These are phyloP conservation scores for Tympanuchus pallidicinctus DNA, from an alignment of 2,113 vertebrate species.

Conservation along the genomic window DNA sequence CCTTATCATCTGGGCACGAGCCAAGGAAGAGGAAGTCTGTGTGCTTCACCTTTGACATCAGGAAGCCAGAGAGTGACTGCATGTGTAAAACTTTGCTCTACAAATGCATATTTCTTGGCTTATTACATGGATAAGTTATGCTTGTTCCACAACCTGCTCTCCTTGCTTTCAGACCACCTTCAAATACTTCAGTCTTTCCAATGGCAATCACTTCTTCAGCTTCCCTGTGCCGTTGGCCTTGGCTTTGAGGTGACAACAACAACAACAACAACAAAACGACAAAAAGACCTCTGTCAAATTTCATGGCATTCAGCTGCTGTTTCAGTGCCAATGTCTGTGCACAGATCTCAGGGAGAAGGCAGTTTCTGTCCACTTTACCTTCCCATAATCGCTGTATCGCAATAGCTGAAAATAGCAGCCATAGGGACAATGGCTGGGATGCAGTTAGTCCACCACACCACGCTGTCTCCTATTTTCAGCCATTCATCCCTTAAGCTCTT, in stretches of 20 bases:
- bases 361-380: not conserved
- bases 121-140: not conserved
- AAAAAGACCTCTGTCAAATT: not conserved
- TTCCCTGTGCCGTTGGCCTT: not conserved
- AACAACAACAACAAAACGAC: not conserved
- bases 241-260: not conserved
- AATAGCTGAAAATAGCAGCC: not conserved
- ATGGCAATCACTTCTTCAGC: not conserved
- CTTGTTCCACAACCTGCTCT: not conserved
- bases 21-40: accelerated
- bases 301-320: not conserved
- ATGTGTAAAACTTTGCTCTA: not conserved
- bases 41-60: not conserved
- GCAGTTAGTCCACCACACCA: not conserved
- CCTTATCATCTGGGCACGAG: not conserved
- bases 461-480: slow-evolving; percentile 12
- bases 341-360: not conserved
- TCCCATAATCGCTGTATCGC: not conserved
- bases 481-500: slow-evolving; percentile 29
- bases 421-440: not conserved
- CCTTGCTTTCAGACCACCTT: not conserved
- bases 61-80: not conserved
- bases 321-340: not conserved
- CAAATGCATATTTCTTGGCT: not conserved
- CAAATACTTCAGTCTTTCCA: not conserved